These are phyloP conservation scores for Phrynocephalus versicolor DNA, from an alignment of 2,113 vertebrate species.

Conservation along the genomic window DNA sequence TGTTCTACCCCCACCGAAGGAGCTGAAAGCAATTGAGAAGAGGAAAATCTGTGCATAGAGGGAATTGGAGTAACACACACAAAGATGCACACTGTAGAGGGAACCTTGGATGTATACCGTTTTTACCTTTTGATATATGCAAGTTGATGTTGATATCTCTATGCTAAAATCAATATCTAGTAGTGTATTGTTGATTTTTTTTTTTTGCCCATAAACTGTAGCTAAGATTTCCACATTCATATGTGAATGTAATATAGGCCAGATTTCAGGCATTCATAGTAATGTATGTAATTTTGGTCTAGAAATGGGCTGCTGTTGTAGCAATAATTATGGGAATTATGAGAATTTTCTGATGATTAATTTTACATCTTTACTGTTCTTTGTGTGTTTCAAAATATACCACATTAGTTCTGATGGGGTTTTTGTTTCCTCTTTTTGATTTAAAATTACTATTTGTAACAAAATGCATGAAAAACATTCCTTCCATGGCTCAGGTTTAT, in stretches of 20 bases:
- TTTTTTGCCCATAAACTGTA: no score
- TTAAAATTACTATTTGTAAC: conserved; percentile 33
- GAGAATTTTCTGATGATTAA: conserved; percentile 21
- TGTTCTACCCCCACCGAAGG: no score
- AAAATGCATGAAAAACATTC: conserved; percentile 33
- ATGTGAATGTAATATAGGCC: not conserved
- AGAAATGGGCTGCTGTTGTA: not conserved
- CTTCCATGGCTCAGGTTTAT: conserved; percentile 25
- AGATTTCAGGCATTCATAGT: conserved; percentile 11
- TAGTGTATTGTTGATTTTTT: not conserved
- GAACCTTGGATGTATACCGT: no score
- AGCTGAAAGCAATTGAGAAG: no score
- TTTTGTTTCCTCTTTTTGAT: conserved; percentile 39
- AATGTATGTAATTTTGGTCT: conserved; percentile 10
- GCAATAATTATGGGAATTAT: conserved; percentile 37
- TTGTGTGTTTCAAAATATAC: conserved; percentile 8
- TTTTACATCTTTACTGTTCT: conserved; percentile 43
- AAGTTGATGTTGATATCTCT: not conserved
- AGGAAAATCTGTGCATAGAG: no score
- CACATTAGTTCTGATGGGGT: conserved; percentile 19
- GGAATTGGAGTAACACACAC: no score
- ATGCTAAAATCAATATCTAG: conserved; percentile 39
- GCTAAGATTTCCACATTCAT: not conserved
- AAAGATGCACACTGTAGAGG: no score
- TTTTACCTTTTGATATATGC: not conserved